phyloP scores from a whole-genome alignment of 2,888 invertebrate genomes.

The Pseudanteris insignis region DNA sequence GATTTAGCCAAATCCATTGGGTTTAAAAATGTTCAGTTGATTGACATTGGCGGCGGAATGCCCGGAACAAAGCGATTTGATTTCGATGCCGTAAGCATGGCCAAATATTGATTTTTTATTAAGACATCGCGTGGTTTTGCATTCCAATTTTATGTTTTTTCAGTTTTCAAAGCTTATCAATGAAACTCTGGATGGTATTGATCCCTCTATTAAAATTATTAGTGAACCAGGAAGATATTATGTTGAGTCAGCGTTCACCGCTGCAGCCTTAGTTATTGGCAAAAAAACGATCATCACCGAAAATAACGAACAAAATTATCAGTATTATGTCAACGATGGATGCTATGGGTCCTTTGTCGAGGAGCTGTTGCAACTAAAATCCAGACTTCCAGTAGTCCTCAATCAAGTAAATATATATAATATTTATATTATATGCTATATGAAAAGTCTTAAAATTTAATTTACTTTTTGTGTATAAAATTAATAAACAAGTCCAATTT shows the following conservation, averaged over 20 bases:
- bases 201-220: constrained; percentile 66
- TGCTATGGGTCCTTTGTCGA: constrained; percentile 73
- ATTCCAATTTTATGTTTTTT: no score
- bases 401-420: constrained; percentile 29
- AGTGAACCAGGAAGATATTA: constrained; percentile 74
- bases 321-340: constrained; percentile 74
- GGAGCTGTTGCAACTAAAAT: constrained; percentile 56
- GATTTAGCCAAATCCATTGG: constrained; percentile 68
- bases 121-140: no score
- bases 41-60: constrained; percentile 73
- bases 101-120: no score
- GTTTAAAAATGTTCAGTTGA: constrained; percentile 68
- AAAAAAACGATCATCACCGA: constrained; percentile 65
- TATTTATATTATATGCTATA: neutral
- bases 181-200: constrained; percentile 66
- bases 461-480: no score
- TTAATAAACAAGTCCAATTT: neutral
- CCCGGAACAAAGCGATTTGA: constrained; percentile 66
- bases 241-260: constrained; percentile 71
- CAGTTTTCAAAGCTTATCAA: constrained; percentile 67
- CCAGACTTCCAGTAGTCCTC: constrained; percentile 49
- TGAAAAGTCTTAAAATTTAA: neutral
- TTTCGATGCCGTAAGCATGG: constrained; percentile 67
- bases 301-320: constrained; percentile 51
- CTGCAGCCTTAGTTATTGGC: constrained; percentile 69